phyloP scores from a whole-genome alignment of 1,140 invertebrate species.

The Octopus bimaculoides region DNA sequence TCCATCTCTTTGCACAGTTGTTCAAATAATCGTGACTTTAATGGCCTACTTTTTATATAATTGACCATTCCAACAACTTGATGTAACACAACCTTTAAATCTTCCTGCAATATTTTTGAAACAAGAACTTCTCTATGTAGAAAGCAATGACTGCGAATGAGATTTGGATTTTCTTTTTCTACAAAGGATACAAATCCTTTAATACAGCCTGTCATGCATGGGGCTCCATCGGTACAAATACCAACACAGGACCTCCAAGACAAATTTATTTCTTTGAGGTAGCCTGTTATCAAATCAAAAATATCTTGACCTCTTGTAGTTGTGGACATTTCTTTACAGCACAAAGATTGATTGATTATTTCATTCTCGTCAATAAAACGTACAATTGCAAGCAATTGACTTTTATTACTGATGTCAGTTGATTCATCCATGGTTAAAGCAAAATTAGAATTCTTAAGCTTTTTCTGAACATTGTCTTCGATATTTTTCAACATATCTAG shows the following conservation, averaged over 20 bases:
- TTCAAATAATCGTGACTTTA: neutral
- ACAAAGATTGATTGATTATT: neutral
- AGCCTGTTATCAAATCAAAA: neutral
- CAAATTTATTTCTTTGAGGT: neutral
- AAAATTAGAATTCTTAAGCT: constrained; percentile 2
- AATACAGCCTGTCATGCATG: neutral
- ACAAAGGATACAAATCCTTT: neutral
- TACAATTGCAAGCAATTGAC: neutral
- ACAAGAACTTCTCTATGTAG: constrained; percentile 1
- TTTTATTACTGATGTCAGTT: neutral
- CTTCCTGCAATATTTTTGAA: neutral
- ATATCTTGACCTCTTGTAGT: neutral
- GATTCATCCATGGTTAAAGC: neutral
- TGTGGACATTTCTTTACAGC: neutral
- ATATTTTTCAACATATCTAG: neutral
- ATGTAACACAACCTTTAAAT: neutral
- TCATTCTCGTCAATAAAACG: neutral
- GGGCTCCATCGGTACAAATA: neutral
- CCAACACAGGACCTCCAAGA: neutral
- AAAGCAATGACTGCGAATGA: neutral
- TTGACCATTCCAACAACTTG: constrained; percentile 4
- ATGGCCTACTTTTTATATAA: neutral
- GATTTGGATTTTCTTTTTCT: neutral
- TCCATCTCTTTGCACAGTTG: neutral
- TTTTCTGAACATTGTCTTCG: neutral